These are phyloP conservation scores for Ptychoptera albimana DNA, from an alignment of 2,888 invertebrate species.

Conservation along the genomic window DNA sequence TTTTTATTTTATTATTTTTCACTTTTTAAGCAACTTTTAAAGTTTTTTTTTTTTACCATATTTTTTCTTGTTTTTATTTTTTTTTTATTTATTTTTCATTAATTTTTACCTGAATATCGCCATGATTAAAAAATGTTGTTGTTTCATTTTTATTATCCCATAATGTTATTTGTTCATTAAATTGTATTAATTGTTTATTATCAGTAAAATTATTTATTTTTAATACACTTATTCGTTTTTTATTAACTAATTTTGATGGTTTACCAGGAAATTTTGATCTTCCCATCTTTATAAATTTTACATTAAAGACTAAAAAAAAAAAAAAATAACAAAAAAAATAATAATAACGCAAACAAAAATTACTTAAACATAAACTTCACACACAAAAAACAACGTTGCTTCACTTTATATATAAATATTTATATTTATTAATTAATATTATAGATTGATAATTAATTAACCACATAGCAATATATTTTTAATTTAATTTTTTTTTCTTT, in stretches of 20 bases:
- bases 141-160: slow-evolving; percentile 9
- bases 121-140: slow-evolving; percentile 10
- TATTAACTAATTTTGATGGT: slow-evolving; percentile 73
- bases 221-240: slow-evolving; percentile 70
- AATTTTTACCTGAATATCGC: slow-evolving; percentile 9
- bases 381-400: too few species aligned
- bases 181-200: slow-evolving; percentile 6
- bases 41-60: background rate
- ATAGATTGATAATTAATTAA: too few species aligned
- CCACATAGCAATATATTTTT: too few species aligned
- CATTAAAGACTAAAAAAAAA: too few species aligned
- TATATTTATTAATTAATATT: too few species aligned
- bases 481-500: too few species aligned
- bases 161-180: slow-evolving; percentile 10
- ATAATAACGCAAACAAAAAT: too few species aligned
- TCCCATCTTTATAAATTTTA: slow-evolving; percentile 19
- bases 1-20: too few species aligned
- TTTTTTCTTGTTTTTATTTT: background rate
- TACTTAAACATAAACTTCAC: too few species aligned
- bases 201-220: slow-evolving; percentile 29
- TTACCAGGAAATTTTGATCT: slow-evolving; percentile 59
- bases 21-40: too few species aligned
- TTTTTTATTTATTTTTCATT: background rate
- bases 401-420: too few species aligned
- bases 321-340: too few species aligned